A percentile compares a stretch with the other conserved stretches of the same genome.
phyloP scores from a whole-genome alignment of 2,888 invertebrate genomes.

The Euclidia mi region DNA sequence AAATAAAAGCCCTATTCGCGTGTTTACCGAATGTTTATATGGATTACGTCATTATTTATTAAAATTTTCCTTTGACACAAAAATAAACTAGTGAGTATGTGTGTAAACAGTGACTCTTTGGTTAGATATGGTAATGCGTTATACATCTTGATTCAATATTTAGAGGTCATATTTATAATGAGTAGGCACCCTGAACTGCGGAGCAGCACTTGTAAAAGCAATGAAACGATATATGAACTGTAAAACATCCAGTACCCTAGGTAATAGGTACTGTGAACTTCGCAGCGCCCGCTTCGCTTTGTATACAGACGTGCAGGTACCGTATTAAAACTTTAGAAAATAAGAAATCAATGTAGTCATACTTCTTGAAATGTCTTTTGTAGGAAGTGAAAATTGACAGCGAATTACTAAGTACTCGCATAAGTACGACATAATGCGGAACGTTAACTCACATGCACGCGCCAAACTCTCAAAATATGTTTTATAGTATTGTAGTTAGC shows the following conservation, averaged over 20 bases:
- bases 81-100: constrained; percentile 15
- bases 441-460: constrained; percentile 49
- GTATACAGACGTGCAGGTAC: neutral
- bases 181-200: no score
- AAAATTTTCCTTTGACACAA: constrained; percentile 22
- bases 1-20: constrained; percentile 20
- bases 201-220: no score
- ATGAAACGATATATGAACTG: neutral
- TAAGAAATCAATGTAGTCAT: neutral
- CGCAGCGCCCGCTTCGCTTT: neutral
- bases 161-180: no score
- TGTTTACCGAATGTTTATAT: constrained; percentile 37
- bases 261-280: neutral
- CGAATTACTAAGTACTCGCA: constrained; percentile 21
- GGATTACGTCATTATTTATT: constrained; percentile 48
- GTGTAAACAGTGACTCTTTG: no score
- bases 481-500: constrained; percentile 9
- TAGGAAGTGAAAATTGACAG: constrained; percentile 29
- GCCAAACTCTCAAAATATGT: constrained; percentile 8
- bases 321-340: neutral
- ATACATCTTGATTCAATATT: no score
- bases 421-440: constrained; percentile 53
- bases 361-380: neutral
- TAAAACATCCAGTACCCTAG: neutral
- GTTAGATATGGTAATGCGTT: no score